These are phyloP conservation scores for Sarcophilus harrisii DNA, from an alignment of 2,797 vertebrate genomes.

Conservation along the genomic window DNA sequence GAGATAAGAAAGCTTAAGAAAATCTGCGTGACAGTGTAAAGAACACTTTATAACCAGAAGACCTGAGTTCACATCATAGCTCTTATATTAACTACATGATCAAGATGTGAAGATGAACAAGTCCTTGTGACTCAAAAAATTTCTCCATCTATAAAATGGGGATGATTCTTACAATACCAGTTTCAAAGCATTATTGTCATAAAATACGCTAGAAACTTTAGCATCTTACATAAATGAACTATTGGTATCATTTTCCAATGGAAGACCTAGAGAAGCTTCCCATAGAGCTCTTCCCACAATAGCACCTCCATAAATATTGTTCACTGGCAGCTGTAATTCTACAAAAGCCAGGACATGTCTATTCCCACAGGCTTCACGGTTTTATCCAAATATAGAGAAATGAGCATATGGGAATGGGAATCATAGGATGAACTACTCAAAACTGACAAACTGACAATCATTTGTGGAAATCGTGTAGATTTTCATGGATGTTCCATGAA, in stretches of 20 bases:
- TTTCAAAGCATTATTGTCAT: neutral
- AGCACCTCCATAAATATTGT: neutral
- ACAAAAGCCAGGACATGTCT: neutral
- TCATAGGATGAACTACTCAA: neutral
- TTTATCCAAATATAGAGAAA: neutral
- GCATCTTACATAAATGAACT: neutral
- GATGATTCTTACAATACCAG: neutral
- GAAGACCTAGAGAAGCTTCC: neutral
- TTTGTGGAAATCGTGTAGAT: neutral
- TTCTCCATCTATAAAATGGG: neutral
- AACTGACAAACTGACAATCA: neutral
- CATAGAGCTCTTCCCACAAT: neutral
- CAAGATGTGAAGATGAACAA: neutral
- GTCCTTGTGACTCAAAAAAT: neutral
- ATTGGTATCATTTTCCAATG: neutral
- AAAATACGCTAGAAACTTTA: neutral
- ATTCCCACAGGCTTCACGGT: neutral
- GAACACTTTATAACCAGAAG: neutral
- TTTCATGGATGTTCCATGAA: neutral
- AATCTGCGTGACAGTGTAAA: neutral
- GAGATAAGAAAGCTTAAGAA: neutral
- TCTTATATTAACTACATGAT: neutral
- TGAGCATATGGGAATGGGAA: neutral
- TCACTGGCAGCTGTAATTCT: neutral
- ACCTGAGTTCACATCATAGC: neutral